Evolutionary conservation across 2,113 vertebrate species (phyloP).

Genomic region (Leptocoma aspasia): DNA sequence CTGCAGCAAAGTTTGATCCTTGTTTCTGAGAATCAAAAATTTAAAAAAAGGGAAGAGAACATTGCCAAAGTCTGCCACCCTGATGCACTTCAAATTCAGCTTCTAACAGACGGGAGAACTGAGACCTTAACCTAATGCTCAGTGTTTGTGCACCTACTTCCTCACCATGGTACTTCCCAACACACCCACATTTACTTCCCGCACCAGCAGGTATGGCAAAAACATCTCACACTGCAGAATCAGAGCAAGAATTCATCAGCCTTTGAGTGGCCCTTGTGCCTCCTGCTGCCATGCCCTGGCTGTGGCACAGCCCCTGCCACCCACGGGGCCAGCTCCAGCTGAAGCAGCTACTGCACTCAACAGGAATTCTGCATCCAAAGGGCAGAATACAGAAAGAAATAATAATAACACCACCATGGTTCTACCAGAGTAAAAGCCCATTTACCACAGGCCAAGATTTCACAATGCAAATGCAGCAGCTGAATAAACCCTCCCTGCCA

Average conservation of each 20-base stretch:
- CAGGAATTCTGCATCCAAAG: not conserved
- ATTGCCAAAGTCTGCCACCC: not conserved
- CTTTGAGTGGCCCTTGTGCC: not conserved
- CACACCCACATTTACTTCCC: rapidly evolving
- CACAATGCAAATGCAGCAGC: not conserved
- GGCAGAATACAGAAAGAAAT: not conserved
- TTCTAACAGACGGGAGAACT: not conserved
- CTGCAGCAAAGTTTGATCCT: not conserved
- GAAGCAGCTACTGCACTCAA: not conserved
- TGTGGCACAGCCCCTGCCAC: not conserved
- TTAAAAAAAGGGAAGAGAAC: not conserved
- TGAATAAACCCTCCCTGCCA: not conserved
- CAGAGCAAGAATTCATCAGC: not conserved
- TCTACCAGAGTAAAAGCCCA: not conserved
- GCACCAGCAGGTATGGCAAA: not conserved
- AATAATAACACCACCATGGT: rapidly evolving
- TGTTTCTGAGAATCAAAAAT: not conserved
- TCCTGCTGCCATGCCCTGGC: not conserved
- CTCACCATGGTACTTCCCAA: not conserved
- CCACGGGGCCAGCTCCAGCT: not conserved
- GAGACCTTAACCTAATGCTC: not conserved
- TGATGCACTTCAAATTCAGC: not conserved
- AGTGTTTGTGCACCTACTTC: not conserved
- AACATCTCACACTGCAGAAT: not conserved
- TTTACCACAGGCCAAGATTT: not conserved